A percentile compares a stretch with the other conserved stretches of the same genome.
Evolutionary conservation across 1,140 invertebrate genomes (phyloP).

Genomic region (Acromyrmex echinatior): DNA sequence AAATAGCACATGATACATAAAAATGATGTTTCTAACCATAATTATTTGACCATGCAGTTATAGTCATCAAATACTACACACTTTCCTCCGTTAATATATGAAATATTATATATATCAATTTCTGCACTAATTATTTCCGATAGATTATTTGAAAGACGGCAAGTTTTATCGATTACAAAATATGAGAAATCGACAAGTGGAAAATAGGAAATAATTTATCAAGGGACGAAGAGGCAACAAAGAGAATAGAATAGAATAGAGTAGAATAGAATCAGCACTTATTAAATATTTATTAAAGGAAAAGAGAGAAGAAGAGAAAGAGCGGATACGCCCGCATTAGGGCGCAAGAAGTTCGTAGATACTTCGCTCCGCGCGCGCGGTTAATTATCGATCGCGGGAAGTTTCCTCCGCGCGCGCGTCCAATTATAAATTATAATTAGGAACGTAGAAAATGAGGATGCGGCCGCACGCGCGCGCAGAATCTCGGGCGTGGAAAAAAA

Average conservation of each 20-base stretch:
- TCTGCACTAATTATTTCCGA: neutral
- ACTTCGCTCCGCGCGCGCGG: constrained; percentile 40
- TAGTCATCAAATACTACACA: no score
- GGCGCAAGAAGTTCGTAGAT: constrained; percentile 44
- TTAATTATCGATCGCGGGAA: constrained; percentile 61
- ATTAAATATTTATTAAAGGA: no score
- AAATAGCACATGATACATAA: no score
- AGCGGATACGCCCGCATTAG: neutral
- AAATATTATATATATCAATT: neutral
- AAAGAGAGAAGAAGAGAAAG: constrained; percentile 11
- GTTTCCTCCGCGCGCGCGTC: constrained; percentile 42
- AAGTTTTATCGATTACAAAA: neutral
- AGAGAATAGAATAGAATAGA: neutral
- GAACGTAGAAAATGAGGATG: constrained; percentile 60
- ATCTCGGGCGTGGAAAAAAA: constrained; percentile 46
- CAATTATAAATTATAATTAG: constrained; percentile 64
- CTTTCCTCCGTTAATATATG: no score
- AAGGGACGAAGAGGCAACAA: neutral
- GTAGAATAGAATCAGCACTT: neutral
- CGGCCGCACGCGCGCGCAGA: neutral
- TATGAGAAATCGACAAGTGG: neutral
- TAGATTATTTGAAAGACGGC: neutral
- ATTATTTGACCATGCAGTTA: no score
- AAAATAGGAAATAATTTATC: neutral
- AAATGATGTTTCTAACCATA: no score